phyloP scores from a whole-genome alignment of 2,888 invertebrate species.

The Philereme vetulata region DNA sequence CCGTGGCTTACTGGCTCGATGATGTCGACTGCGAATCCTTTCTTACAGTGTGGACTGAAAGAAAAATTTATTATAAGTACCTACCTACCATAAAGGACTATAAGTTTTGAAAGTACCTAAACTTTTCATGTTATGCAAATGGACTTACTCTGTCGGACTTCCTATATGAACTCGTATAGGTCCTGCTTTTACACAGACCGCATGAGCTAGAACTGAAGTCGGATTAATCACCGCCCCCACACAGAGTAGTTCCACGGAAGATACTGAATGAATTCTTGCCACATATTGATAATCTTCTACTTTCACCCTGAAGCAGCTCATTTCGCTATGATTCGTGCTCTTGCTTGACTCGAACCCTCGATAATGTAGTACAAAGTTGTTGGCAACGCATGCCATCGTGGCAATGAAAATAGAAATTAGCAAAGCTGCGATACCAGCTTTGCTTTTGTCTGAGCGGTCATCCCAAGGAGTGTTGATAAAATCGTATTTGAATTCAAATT shows the following conservation, averaged over 20 bases:
- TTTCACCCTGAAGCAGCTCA: conserved; percentile 61
- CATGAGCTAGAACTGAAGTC: conserved; percentile 60
- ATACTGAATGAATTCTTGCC: conserved; percentile 64
- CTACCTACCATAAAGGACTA: too few species aligned
- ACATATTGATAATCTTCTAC: conserved; percentile 59
- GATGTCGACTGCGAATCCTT: conserved; percentile 62
- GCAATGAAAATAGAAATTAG: conserved; percentile 58
- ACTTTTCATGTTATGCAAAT: too few species aligned
- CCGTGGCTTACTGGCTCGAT: conserved; percentile 57
- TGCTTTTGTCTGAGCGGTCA: conserved; percentile 62
- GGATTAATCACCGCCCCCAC: conserved; percentile 65
- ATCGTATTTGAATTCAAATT: conserved; percentile 59
- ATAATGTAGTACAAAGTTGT: conserved; percentile 64
- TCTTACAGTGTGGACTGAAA: conserved; percentile 71
- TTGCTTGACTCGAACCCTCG: conserved; percentile 39
- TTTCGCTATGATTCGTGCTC: conserved; percentile 40
- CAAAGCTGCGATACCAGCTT: conserved; percentile 59
- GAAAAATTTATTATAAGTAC: background rate
- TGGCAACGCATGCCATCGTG: conserved; percentile 55
- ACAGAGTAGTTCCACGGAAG: conserved; percentile 63
- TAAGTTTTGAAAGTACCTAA: too few species aligned
- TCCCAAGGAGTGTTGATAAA: conserved; percentile 72
- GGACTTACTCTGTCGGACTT: conserved; percentile 56
- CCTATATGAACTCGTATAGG: conserved; percentile 63
- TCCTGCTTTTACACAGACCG: conserved; percentile 63